Evolutionary conservation across 2,888 invertebrate species (phyloP).

Genomic region (Xylota segnis): DNA sequence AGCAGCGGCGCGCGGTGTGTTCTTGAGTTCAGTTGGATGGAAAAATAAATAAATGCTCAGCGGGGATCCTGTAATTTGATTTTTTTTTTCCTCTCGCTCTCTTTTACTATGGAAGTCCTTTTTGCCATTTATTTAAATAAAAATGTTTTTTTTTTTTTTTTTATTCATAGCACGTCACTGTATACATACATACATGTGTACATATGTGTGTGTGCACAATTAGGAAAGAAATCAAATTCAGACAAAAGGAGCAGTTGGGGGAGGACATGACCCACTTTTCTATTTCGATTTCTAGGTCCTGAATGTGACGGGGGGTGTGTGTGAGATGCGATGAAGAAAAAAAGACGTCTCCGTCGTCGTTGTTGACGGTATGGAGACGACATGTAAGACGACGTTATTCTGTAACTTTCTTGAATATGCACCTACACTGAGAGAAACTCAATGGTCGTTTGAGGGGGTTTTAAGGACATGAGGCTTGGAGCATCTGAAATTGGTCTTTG

Average conservation of each 20-base stretch:
- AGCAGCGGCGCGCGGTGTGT: constrained; percentile 23
- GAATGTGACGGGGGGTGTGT: constrained; percentile 26
- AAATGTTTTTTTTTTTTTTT: constrained; percentile 9
- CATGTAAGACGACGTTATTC: constrained; percentile 15
- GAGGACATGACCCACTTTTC: constrained; percentile 63
- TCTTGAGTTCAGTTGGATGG: constrained; percentile 34
- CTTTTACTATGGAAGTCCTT: constrained; percentile 26
- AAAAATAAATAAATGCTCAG: constrained; percentile 53
- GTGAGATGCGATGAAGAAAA: constrained; percentile 7
- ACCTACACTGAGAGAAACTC: constrained; percentile 31
- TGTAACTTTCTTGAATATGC: background rate
- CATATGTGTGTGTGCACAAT: constrained; percentile 35
- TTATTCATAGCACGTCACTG: background rate
- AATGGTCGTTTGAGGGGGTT: background rate
- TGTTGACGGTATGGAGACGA: constrained; percentile 26
- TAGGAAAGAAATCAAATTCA: constrained; percentile 67
- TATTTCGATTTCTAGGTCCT: constrained; percentile 26
- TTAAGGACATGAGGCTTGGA: background rate
- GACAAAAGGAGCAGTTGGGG: constrained; percentile 30
- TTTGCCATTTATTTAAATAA: constrained; percentile 43
- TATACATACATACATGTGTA: background rate
- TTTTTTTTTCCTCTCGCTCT: background rate
- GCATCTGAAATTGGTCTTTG: too few species aligned
- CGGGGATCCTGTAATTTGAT: constrained; percentile 57
- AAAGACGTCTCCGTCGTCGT: constrained; percentile 5